Percentiles rank a stretch among this genome's conserved stretches.
Conservation (phyloP, 2,797 vertebrate genomes). For the Siniperca scherzeri region DNA sequence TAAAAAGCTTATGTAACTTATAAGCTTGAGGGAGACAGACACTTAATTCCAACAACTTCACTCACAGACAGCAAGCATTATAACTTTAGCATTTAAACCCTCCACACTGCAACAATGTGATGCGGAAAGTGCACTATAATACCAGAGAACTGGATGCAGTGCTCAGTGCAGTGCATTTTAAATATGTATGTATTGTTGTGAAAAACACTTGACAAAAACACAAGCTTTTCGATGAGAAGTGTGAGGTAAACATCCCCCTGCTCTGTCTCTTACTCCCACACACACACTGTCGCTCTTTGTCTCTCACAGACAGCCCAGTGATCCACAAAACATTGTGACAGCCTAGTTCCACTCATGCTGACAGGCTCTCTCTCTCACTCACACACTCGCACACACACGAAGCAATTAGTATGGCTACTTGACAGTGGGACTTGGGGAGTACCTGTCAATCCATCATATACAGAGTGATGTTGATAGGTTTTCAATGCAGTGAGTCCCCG, state of each 20-base stretch:
- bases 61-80: neutral
- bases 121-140: neutral
- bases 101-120: neutral
- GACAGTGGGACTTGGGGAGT: conserved; percentile 34
- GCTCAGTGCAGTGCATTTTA: conserved; percentile 11
- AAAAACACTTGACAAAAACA: conserved; percentile 55
- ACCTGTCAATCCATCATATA: conserved; percentile 18
- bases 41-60: neutral
- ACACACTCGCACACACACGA: conserved; percentile 10
- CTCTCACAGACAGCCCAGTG: conserved; percentile 58
- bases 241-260: conserved; percentile 59
- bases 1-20: conserved; percentile 8
- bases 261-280: conserved; percentile 47
- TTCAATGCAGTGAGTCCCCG: too few relatives aligned
- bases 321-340: conserved; percentile 74
- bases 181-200: conserved; percentile 28
- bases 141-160: neutral
- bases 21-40: neutral
- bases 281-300: conserved; percentile 53
- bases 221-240: conserved; percentile 49
- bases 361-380: conserved; percentile 31
- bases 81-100: neutral
- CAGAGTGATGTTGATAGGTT: too few relatives aligned
- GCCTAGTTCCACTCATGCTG: conserved; percentile 47
- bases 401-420: conserved; percentile 42